phyloP scores from a whole-genome alignment of 2,113 vertebrate species.

The Columba janthina region DNA sequence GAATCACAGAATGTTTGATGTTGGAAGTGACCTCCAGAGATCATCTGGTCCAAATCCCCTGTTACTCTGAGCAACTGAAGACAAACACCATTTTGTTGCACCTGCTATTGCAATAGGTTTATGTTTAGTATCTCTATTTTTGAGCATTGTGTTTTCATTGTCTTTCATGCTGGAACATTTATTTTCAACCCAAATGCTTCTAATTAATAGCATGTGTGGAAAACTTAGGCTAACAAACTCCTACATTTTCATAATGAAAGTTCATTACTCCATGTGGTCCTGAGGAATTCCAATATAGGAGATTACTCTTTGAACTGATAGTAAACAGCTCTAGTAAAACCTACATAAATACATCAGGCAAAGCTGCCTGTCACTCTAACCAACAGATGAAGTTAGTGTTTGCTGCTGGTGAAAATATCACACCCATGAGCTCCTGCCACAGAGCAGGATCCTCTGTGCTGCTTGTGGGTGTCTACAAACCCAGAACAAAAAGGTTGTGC shows the following conservation, averaged over 20 bases:
- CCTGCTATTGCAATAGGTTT: neutral
- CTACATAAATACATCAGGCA: neutral
- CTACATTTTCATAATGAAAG: neutral
- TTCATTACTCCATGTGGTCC: neutral
- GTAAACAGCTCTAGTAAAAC: neutral
- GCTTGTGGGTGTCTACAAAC: neutral
- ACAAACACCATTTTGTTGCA: neutral
- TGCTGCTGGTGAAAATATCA: neutral
- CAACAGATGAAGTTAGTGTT: neutral
- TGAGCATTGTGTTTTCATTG: neutral
- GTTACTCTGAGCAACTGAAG: neutral
- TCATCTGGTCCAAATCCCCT: neutral
- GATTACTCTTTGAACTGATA: neutral
- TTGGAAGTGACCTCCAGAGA: neutral
- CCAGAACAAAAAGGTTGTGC: neutral
- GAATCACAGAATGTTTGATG: neutral
- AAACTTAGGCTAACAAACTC: neutral
- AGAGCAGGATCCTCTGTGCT: neutral
- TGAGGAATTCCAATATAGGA: neutral
- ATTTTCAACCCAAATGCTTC: neutral
- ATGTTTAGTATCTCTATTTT: neutral
- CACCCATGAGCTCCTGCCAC: neutral
- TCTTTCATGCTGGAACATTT: neutral
- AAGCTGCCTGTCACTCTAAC: neutral
- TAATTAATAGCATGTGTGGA: neutral